Percentiles rank a stretch among this genome's conserved stretches.
phyloP scores from a whole-genome alignment of 1,140 invertebrate genomes.

The Thaumetopoea pityocampa region DNA sequence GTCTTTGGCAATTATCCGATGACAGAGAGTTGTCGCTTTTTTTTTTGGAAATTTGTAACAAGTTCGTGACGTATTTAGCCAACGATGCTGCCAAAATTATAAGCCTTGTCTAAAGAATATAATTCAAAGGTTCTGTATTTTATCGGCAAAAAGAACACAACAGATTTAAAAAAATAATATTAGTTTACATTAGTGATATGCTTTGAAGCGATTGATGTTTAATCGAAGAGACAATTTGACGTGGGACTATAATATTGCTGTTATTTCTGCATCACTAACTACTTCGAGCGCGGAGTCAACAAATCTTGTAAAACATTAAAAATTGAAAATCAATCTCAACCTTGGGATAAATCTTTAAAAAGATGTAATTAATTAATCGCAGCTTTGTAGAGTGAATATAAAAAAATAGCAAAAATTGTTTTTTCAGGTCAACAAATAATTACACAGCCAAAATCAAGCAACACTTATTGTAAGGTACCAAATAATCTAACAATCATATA shows the following conservation, averaged over 20 bases:
- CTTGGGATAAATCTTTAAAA: no score
- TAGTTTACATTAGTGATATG: conserved; percentile 51
- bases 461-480: no score
- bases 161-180: conserved; percentile 34
- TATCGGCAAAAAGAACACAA: conserved; percentile 31
- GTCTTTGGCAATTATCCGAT: conserved; percentile 54
- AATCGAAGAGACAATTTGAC: conserved; percentile 51
- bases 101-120: conserved; percentile 12
- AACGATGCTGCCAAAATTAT: conserved; percentile 8
- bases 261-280: conserved; percentile 42
- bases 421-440: no score
- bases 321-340: no score
- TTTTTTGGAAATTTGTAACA: background rate
- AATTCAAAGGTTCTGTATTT: conserved; percentile 5
- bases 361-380: no score
- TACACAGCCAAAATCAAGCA: no score
- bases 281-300: no score
- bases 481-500: no score
- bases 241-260: conserved; percentile 43
- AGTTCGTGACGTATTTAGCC: background rate
- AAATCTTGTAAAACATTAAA: no score
- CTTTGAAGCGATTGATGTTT: conserved; percentile 48
- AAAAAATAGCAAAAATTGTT: no score
- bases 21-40: conserved; percentile 26
- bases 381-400: no score